Base-by-base conservation (phyloP, 1,140 invertebrate species). In the Zeugodacus cucurbitae region DNA sequence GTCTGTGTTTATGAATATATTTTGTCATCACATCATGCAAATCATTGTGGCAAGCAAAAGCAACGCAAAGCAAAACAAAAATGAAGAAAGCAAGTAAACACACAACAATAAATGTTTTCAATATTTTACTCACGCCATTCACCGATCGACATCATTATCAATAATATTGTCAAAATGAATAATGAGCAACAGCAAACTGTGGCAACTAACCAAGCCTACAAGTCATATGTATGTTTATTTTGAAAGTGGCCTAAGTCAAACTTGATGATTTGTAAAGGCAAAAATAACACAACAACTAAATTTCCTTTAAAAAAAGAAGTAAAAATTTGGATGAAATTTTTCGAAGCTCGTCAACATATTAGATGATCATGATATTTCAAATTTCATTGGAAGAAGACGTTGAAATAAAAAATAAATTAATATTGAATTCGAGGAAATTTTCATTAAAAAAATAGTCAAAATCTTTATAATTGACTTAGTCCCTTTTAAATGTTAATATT, bases 81-180 rank as follows among this genome's bases (percentile, higher is more conserved):
- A 62, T 0, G 1, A 26, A 26, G 2, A 26, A 59, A 6, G 26
- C 34, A 37, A 70, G 5, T 17, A 70, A n/a, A 70, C 8, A 57
- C 59, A 11, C 37, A 86, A 64, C 86, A 41, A 87, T 87, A 87
- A 48, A 59, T 59, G 32, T 62, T 87, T 87, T 92, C 74, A 82
- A 82, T 82, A 82, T 82, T 82, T 48, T 82, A 82, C 41, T 82
- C 74, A 82, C 74, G 74, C 41, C 41, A 82, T 82, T 48, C 74
- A 82, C 74, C 74, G 74, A 82, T 82, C 74, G 74, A 48, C 74
- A 82, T 82, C 74, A 82, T 82, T 82, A 82, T 82, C 74, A 82
- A 82, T 82, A 82, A 82, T 82, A 82, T 82, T 92, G 91, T 91
- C 91, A 92, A 91, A 92, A 91, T 92, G 91, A 92, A 92, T 92